Evolutionary conservation across 2,797 vertebrate genomes (phyloP), one percentile per base, ranked within the genome.

Genomic region (Eurystomus glaucurus): DNA sequence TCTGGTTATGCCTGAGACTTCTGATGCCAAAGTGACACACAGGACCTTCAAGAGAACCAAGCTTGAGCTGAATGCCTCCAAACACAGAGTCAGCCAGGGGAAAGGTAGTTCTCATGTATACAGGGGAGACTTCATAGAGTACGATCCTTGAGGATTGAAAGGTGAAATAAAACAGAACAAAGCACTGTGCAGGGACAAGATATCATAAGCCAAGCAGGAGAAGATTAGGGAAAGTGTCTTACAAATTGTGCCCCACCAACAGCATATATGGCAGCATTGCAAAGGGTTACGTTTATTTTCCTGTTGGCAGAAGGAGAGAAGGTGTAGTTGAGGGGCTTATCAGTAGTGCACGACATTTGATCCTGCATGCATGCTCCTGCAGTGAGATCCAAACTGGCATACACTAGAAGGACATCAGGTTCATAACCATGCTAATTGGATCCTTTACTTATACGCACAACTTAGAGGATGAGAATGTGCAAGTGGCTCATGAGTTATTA

Each of bases 401-500:
- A 71, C 6, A 76, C 41, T 71, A 76, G 69, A 72, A 93, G 62
- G 60, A 83, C 33, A 84, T 39, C 50, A 80, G 39, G 39, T 64
- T 90, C 35, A 84, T 12, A 76, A 45, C 23, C n/a, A 16, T 18
- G 39, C 28, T 75, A 90, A 70, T 17, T 70, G 83, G 77, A 78
- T 69, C 33, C 39, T 90, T 95, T 76, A 64, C 62, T 88, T 92
- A 78, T 17, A 51, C 28, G 86, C 25, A 92, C 21, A 79, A 72
- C 77, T 84, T 11, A 52, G 35, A 81, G 23, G 50, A 94, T 71
- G 65, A 84, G 64, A 90, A 80, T 21, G 19, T 76, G 74, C 70
- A 94, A 95, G 70, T 79, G 51, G 52, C 52, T 92, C 45, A 77
- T 60, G 66, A 95, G 79, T 91, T 92, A 76, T 79, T 90, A 91